Conservation (phyloP, 2,797 vertebrate genomes). For the Sciurus vulgaris region DNA sequence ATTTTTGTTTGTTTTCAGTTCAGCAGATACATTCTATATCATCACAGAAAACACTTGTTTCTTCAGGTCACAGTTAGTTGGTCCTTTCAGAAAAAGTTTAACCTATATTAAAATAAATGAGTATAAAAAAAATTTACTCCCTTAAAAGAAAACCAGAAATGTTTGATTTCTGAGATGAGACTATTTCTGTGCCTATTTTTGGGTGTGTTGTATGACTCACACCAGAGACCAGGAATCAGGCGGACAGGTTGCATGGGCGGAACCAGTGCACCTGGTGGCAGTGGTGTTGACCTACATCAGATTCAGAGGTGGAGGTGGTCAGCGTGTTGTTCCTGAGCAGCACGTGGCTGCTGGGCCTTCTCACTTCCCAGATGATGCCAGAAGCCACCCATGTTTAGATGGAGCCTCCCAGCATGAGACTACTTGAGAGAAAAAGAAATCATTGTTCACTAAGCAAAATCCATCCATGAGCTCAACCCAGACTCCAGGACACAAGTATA, state of each 20-base stretch:
- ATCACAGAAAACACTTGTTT: neutral
- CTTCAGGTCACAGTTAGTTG: neutral
- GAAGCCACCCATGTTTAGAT: neutral
- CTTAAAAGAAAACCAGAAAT: neutral
- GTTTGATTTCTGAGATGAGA: neutral
- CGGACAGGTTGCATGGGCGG: neutral
- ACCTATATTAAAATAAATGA: neutral
- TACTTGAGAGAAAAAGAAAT: neutral
- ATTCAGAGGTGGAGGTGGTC: accelerated
- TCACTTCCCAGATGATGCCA: neutral
- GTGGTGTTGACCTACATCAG: accelerated
- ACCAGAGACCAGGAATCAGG: neutral
- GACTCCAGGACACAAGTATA: neutral
- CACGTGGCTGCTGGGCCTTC: accelerated
- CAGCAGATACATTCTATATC: neutral
- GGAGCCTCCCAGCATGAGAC: neutral
- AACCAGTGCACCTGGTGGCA: accelerated
- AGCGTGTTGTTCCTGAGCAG: too few relatives aligned
- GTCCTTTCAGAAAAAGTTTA: neutral
- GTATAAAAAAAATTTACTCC: neutral
- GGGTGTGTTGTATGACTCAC: neutral
- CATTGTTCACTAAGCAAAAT: neutral
- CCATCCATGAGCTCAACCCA: accelerated
- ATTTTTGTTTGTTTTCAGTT: neutral
- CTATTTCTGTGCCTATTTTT: accelerated